Evolutionary conservation across 2,888 invertebrate genomes (phyloP), one percentile per base, ranked within the genome.

Genomic region (Drosophila mercatorum): DNA sequence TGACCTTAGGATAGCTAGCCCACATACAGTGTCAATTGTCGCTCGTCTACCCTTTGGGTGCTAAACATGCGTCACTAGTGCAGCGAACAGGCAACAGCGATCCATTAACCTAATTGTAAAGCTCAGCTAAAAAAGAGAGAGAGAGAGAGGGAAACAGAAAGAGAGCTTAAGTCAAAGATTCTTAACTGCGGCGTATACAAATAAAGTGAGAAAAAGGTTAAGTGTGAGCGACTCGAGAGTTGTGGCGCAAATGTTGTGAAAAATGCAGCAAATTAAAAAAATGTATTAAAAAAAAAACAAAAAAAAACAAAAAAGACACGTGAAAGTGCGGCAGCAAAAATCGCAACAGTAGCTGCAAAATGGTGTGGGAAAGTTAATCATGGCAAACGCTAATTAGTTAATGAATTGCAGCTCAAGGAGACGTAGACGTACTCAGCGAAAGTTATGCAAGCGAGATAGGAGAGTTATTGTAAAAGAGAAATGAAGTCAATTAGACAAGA

Each of bases 81-180:
- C 38, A 60, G 67, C 34, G 10, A 34, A 51, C 67, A 68, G 72
- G 65, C 63, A 55, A 3, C 55, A 61, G 64, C 76, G 75, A 83
- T 72, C 88, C 83, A 83, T 83, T 83, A 88, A 88, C 88, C 83
- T 88, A 83, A 83, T 83, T 83, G 83, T 75, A 58, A 60, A 77
- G 77, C 56, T 57, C 74, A 69, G 55, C 28, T 55, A 41, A 55
- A 55, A 40, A 7, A 8, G 41, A 41, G 41, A 2, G 44, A 36
- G 17, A 51, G 5, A 11, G 73, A 68, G 66, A 73, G 71, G 57
- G 73, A 70, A 72, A 81, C 71, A 75, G 51, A 56, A 77, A 76
- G 74, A 78, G 51, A 56, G 70, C 62, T 61, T 41, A 46, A 47
- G 28, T 10, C 47, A 52, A 17, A 40, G 72, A 66, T 62, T 61